Evolutionary conservation across 2,888 invertebrate species (phyloP).

Genomic region (Phortica magna): DNA sequence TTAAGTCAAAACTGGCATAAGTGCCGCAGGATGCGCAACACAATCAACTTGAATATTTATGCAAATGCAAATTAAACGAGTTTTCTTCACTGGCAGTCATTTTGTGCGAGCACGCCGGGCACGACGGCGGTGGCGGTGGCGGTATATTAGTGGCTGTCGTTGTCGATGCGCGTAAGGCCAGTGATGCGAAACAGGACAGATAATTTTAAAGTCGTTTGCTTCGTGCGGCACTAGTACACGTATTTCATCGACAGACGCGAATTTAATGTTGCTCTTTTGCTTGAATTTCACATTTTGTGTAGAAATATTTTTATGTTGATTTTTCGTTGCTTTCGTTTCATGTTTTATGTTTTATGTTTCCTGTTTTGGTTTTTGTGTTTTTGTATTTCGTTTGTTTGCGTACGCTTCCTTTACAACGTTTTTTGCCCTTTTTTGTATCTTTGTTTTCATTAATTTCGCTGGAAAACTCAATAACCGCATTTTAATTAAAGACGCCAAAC

Average conservation of each 20-base stretch:
- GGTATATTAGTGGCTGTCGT: background rate
- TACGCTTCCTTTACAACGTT: background rate
- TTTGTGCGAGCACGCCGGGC: background rate
- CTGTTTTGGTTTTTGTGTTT: background rate
- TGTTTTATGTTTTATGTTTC: background rate
- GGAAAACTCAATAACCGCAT: background rate
- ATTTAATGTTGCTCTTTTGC: background rate
- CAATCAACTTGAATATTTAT: slow-evolving; percentile 31
- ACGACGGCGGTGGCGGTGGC: background rate
- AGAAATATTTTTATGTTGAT: background rate
- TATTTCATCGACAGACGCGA: too few relatives aligned
- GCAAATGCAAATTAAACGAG: slow-evolving; percentile 19
- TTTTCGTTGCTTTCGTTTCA: too few relatives aligned
- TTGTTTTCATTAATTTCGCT: background rate
- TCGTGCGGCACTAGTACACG: too few relatives aligned
- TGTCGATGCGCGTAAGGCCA: background rate
- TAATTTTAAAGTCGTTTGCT: too few relatives aligned
- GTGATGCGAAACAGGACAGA: too few relatives aligned
- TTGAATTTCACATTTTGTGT: background rate
- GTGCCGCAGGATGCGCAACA: slow-evolving; percentile 25
- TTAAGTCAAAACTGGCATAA: slow-evolving; percentile 13
- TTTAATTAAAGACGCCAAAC: slow-evolving; percentile 1
- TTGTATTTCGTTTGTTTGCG: background rate
- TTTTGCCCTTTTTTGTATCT: background rate
- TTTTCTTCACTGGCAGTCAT: slow-evolving; percentile 1